Evolutionary conservation across 1,140 invertebrate species (phyloP).

Genomic region (Helicoverpa armigera): DNA sequence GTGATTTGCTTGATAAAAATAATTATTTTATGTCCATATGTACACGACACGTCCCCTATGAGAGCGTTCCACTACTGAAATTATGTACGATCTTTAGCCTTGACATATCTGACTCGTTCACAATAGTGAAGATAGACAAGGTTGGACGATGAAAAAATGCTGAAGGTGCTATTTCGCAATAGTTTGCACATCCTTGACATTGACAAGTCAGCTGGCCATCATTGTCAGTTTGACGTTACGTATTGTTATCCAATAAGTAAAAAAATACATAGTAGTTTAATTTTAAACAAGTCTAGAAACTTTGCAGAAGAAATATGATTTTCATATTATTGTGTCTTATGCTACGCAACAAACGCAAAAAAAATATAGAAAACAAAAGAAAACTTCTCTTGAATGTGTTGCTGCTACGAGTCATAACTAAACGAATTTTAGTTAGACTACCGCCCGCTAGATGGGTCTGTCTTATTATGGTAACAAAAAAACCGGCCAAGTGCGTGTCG

Average conservation of each 20-base stretch:
- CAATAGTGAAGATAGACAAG: not conserved
- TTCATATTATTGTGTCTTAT: too few species aligned
- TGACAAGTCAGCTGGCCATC: constrained; percentile 37
- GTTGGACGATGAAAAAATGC: constrained; percentile 36
- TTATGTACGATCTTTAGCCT: not conserved
- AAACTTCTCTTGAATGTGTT: too few species aligned
- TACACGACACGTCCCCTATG: constrained; percentile 47
- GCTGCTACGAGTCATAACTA: too few species aligned
- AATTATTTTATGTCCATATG: constrained; percentile 30
- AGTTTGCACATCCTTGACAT: constrained; percentile 20
- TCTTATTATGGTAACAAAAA: too few species aligned
- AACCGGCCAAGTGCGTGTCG: too few species aligned
- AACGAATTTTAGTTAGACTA: too few species aligned
- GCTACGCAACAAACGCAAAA: too few species aligned
- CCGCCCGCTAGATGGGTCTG: too few species aligned
- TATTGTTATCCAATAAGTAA: constrained; percentile 27
- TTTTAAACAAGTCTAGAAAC: too few species aligned
- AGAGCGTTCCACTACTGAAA: constrained; percentile 22
- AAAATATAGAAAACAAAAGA: too few species aligned
- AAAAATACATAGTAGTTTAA: too few species aligned
- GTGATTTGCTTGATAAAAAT: constrained; percentile 30
- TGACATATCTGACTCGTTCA: constrained; percentile 24
- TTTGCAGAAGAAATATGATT: too few species aligned
- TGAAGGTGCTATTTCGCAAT: constrained; percentile 35
- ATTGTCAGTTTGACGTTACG: constrained; percentile 50